Conservation (phyloP, 2,113 vertebrate genomes). For the Dipodomys stephensi region DNA sequence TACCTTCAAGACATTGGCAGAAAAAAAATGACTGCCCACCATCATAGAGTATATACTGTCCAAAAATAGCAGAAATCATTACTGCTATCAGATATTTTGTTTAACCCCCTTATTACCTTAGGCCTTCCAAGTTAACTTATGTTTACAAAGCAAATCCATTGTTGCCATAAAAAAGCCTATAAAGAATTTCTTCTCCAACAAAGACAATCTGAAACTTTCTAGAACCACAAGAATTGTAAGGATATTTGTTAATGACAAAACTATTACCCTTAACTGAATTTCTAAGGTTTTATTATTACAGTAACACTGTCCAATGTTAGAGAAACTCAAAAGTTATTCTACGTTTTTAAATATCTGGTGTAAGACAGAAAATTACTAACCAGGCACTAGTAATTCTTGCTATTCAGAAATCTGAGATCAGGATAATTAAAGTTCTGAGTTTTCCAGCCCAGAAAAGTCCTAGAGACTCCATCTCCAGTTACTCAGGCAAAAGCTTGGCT, state of each 20-base stretch:
- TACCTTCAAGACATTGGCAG: no score
- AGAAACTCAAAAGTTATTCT: slow-evolving; percentile 36
- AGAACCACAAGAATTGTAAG: background rate
- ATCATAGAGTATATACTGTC: background rate
- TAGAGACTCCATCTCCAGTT: no score
- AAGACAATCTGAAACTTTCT: background rate
- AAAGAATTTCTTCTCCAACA: background rate
- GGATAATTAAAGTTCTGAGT: no score
- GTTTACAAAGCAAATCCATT: background rate
- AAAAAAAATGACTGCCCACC: background rate
- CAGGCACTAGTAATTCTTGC: no score
- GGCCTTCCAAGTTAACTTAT: background rate
- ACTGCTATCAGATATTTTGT: background rate
- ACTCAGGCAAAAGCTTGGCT: no score
- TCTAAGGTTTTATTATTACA: background rate
- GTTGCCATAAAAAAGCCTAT: slow-evolving; percentile 2
- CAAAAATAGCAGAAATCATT: background rate
- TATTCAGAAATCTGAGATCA: no score
- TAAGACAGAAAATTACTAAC: slow-evolving; percentile 38
- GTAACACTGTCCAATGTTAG: background rate
- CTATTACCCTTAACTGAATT: slow-evolving; percentile 30
- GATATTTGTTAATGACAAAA: background rate
- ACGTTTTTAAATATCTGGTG: background rate
- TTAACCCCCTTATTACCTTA: background rate
- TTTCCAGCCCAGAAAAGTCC: no score